Base-by-base conservation (phyloP, 2,888 invertebrate species). In the Pachydiplax longipennis region DNA sequence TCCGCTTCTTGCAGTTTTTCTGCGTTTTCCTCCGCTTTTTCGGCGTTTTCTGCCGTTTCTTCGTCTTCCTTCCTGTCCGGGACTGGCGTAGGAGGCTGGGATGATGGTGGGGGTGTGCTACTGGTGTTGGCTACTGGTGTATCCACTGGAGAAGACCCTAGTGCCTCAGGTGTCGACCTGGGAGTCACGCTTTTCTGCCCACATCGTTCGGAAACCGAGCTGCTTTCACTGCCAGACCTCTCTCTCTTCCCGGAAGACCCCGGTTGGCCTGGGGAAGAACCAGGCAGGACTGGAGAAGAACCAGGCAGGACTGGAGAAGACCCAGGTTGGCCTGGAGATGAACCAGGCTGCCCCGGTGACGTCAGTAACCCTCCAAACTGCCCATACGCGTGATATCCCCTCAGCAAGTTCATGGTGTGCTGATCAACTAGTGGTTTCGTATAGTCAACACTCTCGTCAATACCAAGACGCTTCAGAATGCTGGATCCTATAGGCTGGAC, bases 401-500 rank as follows among this genome's bases (percentile, higher is more conserved):
- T 95, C 90, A 98, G 94, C 93, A 98, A 95, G 93, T 96, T 97
- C 97, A 98, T 97, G 0, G 97, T 97, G 93, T 98, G 97, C 2
- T 97, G 96, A 93, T 98, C 98, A 91, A 98, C 97, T 91, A 98
- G 94, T 0, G 98, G 98, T 94, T 98, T 98, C 6, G 98, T 98
- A 93, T 98, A 98, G 94, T 98, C 98, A 91, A 98, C 97, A 94
- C 97, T 98, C 94, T 98, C 98, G 93, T 98, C 98, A 93, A 98
- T 98, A 90, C 98, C 98, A 92, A 98, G 94, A 91, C 98, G 96
- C 93, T 98, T 98, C 87, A 98, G 94, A 93, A 98, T 98, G 93
- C 98, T 98, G 35, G 98, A 97, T 53, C 98, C 98, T 13, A 91
- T 91, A 6, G 81, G 81, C 15, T 81, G 90, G 8, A 58, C 61